Base-by-base conservation (phyloP, 1,140 invertebrate genomes). In the Caenorhabditis elegans region DNA sequence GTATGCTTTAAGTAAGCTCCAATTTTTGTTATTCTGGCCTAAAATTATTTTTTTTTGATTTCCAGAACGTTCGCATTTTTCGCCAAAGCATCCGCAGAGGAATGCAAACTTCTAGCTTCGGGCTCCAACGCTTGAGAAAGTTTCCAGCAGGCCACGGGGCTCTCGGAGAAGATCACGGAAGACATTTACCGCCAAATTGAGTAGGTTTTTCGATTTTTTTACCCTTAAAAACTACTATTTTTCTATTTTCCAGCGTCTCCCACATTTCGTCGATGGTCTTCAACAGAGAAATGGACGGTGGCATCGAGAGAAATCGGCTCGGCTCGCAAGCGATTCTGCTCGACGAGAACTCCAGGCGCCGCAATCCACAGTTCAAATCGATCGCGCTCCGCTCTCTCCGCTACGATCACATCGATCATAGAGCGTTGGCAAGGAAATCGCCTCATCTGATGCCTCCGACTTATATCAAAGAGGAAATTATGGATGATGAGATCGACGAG, bases 341-440 rank as follows among this genome's bases (percentile, higher is more conserved):
- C 10, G 36, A 79, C 17, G 78, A 79, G 31, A 48, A 55, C 10
- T 53, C 51, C 11, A 34, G 55, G 6, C 34, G 78, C 24, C 55
- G 51, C 19, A 79, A 79, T 15, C 17, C 51, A 17, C 78, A 79
- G 39, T 60, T 60, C 55, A 79, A 79, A 26, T 79, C 78, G 1
- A 79, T 79, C 8, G 78, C 78, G n/a, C 39, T 79, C 4, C 78
- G 78, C n/a, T 31, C 78, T 8, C 34, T 79, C 5, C 51, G 55
- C 6, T 79, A 79, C 26, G 78, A 79, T 47, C 26, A 60, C 13
- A 65, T 79, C 19, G 78, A 79, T n/a, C 78, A 53, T 10, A 51
- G 15, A 28, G 24, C 48, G 5, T 51, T 77, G 24, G 75, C 75
- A 28, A 47, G 48, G 19, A 48, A 70, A 43, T 11, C 34, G 1